Conservation (phyloP, 2,888 invertebrate species). For the Mesochorus sp. region DNA sequence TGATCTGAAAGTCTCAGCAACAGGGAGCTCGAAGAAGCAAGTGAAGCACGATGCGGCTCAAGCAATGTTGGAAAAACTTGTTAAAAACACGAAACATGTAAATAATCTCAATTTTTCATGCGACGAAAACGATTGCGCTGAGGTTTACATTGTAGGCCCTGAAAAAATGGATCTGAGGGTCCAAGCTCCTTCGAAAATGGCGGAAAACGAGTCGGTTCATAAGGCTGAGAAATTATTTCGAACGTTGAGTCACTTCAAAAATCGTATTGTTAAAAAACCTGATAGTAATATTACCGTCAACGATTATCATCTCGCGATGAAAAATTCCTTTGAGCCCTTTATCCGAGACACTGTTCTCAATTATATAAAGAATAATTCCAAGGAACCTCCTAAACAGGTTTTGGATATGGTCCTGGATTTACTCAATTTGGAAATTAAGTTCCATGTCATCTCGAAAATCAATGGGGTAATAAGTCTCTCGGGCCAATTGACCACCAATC, state of each 20-base stretch:
- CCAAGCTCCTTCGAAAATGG: neutral
- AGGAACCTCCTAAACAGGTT: neutral
- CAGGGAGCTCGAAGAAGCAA: conserved; percentile 48
- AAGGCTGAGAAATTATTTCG: conserved; percentile 35
- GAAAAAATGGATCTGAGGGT: conserved; percentile 7
- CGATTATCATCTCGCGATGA: conserved; percentile 10
- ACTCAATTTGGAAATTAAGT: neutral
- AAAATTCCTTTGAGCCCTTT: neutral
- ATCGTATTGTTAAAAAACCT: neutral
- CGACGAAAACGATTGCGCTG: neutral
- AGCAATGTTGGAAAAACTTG: conserved; percentile 25
- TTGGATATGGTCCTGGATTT: neutral
- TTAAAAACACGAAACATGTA: neutral
- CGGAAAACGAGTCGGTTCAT: neutral
- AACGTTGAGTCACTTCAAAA: neutral
- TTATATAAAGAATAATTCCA: neutral
- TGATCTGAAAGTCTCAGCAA: neutral
- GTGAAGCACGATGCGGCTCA: conserved; percentile 53
- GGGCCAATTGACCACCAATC: conserved; percentile 24
- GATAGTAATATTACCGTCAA: neutral
- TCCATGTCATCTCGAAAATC: neutral
- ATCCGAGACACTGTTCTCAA: neutral
- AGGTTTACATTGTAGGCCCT: neutral
- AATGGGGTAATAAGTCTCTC: too few species aligned
- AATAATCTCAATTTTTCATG: neutral